Percentiles rank a stretch among this genome's conserved stretches.
phyloP scores from a whole-genome alignment of 2,113 vertebrate species.

The Tautogolabrus adspersus region DNA sequence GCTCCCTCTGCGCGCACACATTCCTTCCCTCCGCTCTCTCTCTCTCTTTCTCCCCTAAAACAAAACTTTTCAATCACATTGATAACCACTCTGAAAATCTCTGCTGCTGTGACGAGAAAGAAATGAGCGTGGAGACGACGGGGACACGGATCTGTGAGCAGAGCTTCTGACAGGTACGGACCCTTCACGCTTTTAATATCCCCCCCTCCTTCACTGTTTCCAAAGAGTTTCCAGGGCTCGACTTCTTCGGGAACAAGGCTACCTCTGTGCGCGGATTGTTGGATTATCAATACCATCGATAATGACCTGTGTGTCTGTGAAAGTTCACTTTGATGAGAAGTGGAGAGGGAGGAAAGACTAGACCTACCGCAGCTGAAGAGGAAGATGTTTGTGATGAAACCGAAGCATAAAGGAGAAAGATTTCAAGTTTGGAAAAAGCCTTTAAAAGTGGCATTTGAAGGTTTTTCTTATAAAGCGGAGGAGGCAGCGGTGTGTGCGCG shows the following conservation, averaged over 20 bases:
- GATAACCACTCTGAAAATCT: constrained; percentile 1
- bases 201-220: neutral
- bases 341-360: neutral
- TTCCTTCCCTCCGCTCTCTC: constrained; percentile 36
- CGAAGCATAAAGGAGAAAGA: neutral
- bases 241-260: constrained; percentile 37
- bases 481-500: too few relatives aligned
- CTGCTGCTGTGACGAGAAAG: neutral
- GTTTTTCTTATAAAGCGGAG: too few relatives aligned
- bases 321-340: neutral
- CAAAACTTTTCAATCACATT: constrained; percentile 12
- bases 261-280: constrained; percentile 20
- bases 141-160: neutral
- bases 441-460: neutral
- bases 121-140: neutral
- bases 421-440: neutral
- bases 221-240: neutral
- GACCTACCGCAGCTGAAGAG: too few relatives aligned
- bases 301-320: neutral
- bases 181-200: neutral
- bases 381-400: neutral
- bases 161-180: constrained; percentile 68
- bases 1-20: constrained; percentile 48
- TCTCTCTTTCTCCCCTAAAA: constrained; percentile 13
- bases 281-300: constrained; percentile 32